Evolutionary conservation across 2,888 invertebrate species (phyloP).

Genomic region (Himalopsyche kuldschensis): DNA sequence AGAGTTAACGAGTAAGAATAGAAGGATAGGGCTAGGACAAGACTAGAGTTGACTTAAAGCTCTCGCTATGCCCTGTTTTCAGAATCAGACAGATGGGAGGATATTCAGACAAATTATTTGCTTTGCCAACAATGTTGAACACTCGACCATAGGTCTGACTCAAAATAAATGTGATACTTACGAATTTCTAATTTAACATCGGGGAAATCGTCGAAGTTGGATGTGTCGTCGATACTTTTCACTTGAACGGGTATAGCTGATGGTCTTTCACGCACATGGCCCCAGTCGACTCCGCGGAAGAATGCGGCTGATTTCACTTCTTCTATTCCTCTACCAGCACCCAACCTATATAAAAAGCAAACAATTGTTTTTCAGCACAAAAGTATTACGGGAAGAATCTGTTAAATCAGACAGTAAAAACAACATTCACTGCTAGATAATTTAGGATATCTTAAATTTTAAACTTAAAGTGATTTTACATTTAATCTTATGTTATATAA

Average conservation of each 20-base stretch:
- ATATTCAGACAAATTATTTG: no score
- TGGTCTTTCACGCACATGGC: slow-evolving; percentile 96
- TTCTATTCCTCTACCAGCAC: slow-evolving; percentile 86
- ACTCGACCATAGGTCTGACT: no score
- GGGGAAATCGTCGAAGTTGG: slow-evolving; percentile 99
- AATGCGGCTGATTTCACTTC: slow-evolving; percentile 92
- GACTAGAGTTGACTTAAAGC: no score
- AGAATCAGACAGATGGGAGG: no score
- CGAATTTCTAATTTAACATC: slow-evolving; percentile 98
- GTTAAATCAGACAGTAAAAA: not conserved
- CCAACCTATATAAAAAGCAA: slow-evolving; percentile 56
- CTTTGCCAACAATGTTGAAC: no score
- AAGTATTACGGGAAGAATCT: not conserved
- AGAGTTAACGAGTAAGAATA: no score
- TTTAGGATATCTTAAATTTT: no score
- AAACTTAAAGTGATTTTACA: no score
- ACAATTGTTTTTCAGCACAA: not conserved
- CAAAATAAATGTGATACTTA: slow-evolving; percentile 59
- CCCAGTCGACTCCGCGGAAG: slow-evolving; percentile 98
- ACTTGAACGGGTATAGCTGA: slow-evolving; percentile 98
- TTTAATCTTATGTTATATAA: no score
- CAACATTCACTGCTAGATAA: no score
- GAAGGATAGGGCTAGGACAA: no score
- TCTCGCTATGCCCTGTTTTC: no score
- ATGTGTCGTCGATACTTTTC: slow-evolving; percentile 98